Evolutionary conservation across 2,113 vertebrate genomes (phyloP).

Genomic region (Ophthalmolycus amberensis): DNA sequence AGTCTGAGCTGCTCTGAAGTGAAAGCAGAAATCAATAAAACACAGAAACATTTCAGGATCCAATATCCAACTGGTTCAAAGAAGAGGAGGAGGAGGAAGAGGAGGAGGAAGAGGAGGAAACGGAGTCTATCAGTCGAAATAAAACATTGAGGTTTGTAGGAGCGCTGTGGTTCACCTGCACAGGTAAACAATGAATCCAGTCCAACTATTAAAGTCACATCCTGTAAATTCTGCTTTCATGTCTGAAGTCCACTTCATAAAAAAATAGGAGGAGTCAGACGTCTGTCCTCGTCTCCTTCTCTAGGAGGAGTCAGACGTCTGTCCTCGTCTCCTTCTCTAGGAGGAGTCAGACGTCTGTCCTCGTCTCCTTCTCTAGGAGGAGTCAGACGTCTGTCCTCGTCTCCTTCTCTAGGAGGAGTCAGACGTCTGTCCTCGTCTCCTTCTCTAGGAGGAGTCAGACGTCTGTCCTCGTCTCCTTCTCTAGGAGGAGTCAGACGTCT

Average conservation of each 20-base stretch:
- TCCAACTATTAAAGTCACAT: no score
- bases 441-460: no score
- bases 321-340: no score
- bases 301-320: neutral
- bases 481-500: no score
- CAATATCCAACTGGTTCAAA: conserved; percentile 55
- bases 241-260: no score
- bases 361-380: no score
- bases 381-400: neutral
- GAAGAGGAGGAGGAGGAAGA: neutral
- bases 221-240: no score
- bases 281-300: no score
- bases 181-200: neutral
- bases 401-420: no score
- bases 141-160: neutral
- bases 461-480: no score
- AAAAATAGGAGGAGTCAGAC: neutral
- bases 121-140: conserved; percentile 13
- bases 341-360: no score
- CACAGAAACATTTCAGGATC: conserved; percentile 66
- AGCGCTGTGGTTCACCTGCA: neutral
- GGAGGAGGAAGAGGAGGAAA: no score
- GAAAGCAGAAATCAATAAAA: conserved; percentile 68
- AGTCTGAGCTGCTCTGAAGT: conserved; percentile 49
- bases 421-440: neutral